Evolutionary conservation across 30 jellyfish, hydroid and myxozoan species (phyloP).

Genomic region (Nemopilema nomurai): DNA sequence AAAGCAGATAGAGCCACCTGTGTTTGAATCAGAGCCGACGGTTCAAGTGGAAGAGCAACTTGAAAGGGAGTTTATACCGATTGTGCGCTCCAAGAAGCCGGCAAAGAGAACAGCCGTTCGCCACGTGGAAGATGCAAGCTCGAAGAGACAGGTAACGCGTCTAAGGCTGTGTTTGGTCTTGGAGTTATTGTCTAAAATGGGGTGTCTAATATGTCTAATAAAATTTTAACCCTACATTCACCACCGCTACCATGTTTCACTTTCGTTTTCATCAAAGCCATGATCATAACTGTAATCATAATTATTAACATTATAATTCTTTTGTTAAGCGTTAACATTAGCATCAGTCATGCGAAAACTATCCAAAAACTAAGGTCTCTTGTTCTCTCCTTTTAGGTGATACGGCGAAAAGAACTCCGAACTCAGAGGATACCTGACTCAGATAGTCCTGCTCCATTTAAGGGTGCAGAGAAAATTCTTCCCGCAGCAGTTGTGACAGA

Average conservation of each 20-base stretch:
- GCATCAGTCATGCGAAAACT: too few relatives aligned
- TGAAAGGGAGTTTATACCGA: slow-evolving; percentile 21
- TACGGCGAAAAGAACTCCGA: slow-evolving; percentile 15
- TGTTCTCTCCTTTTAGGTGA: slow-evolving; percentile 25
- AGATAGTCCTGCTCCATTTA: neutral
- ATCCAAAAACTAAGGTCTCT: too few relatives aligned
- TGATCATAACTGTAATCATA: too few relatives aligned
- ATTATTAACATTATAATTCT: too few relatives aligned
- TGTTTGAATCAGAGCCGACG: neutral
- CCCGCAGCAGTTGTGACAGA: neutral
- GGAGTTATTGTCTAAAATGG: too few relatives aligned
- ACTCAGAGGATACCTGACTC: slow-evolving; percentile 11
- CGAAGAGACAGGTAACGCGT: slow-evolving; percentile 5
- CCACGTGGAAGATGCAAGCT: slow-evolving; percentile 7
- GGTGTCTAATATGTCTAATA: too few relatives aligned
- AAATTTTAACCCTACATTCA: too few relatives aligned
- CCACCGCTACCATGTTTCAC: too few relatives aligned
- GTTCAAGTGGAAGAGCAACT: neutral
- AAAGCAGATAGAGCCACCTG: neutral
- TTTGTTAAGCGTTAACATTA: too few relatives aligned
- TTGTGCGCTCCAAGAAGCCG: slow-evolving; percentile 7
- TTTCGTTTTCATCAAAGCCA: too few relatives aligned
- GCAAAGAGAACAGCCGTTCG: slow-evolving; percentile 31
- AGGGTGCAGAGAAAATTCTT: neutral
- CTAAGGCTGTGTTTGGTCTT: too few relatives aligned